Evolutionary conservation across 2,888 invertebrate genomes (phyloP), one percentile per base, ranked within the genome.

Genomic region (Epirrhoe tristata): DNA sequence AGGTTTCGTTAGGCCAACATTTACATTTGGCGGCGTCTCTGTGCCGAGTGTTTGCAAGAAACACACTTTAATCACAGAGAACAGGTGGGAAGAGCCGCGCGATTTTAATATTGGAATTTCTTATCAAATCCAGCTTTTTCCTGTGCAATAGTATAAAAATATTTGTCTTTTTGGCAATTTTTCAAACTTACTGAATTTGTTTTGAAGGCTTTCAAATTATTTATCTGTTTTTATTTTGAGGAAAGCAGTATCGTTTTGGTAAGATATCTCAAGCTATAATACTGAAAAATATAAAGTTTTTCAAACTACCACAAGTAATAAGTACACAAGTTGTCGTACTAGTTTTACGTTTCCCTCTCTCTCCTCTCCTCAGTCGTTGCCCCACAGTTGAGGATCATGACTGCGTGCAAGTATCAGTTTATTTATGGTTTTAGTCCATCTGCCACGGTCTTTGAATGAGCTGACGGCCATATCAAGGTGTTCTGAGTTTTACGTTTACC

Each of bases 61-160:
- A 87, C 86, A 85, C 86, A 87, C 89, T 91, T 92, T 91, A 92
- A 92, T 91, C 92, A 90, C 87, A 79, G 87, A 79, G 85, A 89
- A 88, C 89, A 90, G 90, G 91, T 86, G 85, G 82, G 71, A 81
- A 81, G 79, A 82, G 74, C 76, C 81, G 82, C 85, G 87, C 85
- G 88, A 89, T 90, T 89, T 91, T 86, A 86, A 86, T 89, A 90
- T 91, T 90, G 87, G 84, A 87, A 85, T 88, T 90, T 87, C 83
- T 86, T 87, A 88, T 88, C 84, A 87, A 88, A 88, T 87, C 83
- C 79, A 76, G 75, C 74, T 78, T 81, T 80, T 76, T 77, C 73
- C 60, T 68, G 73, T 67, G 65, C 76, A 83, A 77, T 78, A 80
- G 77, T 77, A 78, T 63, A 72, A 77, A 24, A 78, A 82, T 77